Evolutionary conservation across 2,113 vertebrate species (phyloP).

Genomic region (Hystrix brachyura): DNA sequence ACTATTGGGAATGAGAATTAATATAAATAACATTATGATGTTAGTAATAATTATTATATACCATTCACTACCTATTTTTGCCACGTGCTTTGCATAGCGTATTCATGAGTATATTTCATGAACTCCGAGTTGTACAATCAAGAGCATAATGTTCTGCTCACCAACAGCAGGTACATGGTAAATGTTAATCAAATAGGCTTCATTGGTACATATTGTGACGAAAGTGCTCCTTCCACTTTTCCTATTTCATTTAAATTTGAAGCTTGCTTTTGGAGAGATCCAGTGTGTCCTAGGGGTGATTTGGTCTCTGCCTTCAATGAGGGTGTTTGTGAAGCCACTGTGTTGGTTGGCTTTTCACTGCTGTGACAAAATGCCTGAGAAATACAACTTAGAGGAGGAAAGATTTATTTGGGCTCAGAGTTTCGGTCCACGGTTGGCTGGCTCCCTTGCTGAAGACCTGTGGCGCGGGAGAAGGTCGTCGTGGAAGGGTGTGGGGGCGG

Average conservation of each 20-base stretch:
- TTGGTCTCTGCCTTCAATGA: background rate
- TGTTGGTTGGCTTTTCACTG: background rate
- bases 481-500: background rate
- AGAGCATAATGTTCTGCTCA: background rate
- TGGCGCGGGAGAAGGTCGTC: background rate
- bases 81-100: background rate
- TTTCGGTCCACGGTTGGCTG: background rate
- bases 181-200: background rate
- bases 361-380: background rate
- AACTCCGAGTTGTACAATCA: background rate
- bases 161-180: background rate
- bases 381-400: background rate
- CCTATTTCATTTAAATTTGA: background rate
- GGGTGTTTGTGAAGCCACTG: background rate
- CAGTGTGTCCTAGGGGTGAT: background rate
- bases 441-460: background rate
- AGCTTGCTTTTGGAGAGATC: conserved; percentile 21
- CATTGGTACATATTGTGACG: background rate
- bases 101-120: background rate
- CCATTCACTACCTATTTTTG: background rate
- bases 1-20: conserved; percentile 43
- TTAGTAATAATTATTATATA: background rate
- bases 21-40: conserved; percentile 11
- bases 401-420: background rate
- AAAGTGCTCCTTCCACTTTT: background rate